Conservation (phyloP, 2,888 invertebrate species). For the Scotopteryx bipunctaria region DNA sequence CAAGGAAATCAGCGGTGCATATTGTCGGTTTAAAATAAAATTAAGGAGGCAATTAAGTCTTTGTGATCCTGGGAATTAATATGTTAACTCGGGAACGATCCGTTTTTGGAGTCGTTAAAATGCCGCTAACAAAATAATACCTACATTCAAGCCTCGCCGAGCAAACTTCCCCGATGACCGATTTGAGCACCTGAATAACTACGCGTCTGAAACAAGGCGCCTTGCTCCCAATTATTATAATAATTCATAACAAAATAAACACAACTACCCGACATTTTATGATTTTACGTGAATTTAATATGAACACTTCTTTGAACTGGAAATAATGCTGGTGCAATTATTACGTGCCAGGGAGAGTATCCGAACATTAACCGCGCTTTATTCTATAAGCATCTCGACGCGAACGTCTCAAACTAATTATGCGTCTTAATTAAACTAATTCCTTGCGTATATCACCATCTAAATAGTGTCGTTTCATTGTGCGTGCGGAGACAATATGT, state of each 20-base stretch:
- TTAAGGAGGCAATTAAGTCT: constrained; percentile 73
- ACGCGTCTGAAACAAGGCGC: constrained; percentile 41
- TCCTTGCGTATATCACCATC: constrained; percentile 71
- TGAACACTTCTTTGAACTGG: constrained; percentile 57
- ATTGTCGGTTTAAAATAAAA: constrained; percentile 76
- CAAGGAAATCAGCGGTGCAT: constrained; percentile 44
- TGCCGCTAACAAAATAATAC: constrained; percentile 65
- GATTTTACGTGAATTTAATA: constrained; percentile 48
- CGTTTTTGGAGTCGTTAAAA: constrained; percentile 65
- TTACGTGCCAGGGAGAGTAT: constrained; percentile 50
- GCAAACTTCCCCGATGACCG: constrained; percentile 45
- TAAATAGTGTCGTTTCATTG: constrained; percentile 76
- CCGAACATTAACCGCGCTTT: constrained; percentile 49
- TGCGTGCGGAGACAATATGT: constrained; percentile 77
- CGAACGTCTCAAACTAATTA: constrained; percentile 70
- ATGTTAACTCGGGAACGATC: constrained; percentile 58
- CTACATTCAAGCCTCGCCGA: constrained; percentile 46
- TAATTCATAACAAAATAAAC: constrained; percentile 49
- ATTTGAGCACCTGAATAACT: constrained; percentile 45
- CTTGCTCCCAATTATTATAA: constrained; percentile 46
- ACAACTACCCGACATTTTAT: constrained; percentile 39
- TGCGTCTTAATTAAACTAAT: constrained; percentile 77
- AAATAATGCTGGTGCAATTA: constrained; percentile 51
- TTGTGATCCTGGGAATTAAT: constrained; percentile 73
- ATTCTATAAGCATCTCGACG: constrained; percentile 55